Percentiles rank a stretch among this genome's conserved stretches.
Conservation (phyloP, 2,888 invertebrate species). For the Epiblema foenella region DNA sequence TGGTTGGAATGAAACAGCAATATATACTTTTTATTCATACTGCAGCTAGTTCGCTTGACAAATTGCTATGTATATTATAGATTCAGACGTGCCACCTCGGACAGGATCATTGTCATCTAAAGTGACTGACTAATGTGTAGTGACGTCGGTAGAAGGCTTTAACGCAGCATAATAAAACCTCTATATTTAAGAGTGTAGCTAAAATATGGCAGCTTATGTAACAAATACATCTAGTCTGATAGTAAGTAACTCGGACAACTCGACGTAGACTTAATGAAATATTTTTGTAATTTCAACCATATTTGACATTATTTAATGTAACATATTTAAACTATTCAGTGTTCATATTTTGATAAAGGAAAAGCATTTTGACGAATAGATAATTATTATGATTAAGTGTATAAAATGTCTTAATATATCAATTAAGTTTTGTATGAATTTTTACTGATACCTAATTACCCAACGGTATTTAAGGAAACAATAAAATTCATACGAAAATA, state of each 20-base stretch:
- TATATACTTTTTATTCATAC: too few relatives aligned
- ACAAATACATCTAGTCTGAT: constrained; percentile 53
- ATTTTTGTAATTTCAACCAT: constrained; percentile 49
- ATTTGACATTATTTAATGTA: constrained; percentile 43
- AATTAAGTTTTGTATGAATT: constrained; percentile 49
- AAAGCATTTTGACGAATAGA: constrained; percentile 50
- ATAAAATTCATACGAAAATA: constrained; percentile 44
- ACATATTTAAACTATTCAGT: constrained; percentile 52
- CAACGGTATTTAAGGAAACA: constrained; percentile 41
- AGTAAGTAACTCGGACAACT: constrained; percentile 40
- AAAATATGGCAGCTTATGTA: constrained; percentile 49
- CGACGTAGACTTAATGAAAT: constrained; percentile 43
- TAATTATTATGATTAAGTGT: constrained; percentile 46
- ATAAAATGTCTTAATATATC: constrained; percentile 46
- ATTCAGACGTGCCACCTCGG: too few relatives aligned
- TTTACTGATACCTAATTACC: constrained; percentile 39
- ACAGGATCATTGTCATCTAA: too few relatives aligned
- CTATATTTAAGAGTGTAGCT: constrained; percentile 37
- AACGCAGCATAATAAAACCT: too few relatives aligned
- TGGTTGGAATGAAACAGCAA: too few relatives aligned
- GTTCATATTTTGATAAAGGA: constrained; percentile 66
- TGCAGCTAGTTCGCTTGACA: too few relatives aligned
- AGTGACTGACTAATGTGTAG: too few relatives aligned
- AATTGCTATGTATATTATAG: too few relatives aligned
- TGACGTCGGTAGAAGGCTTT: too few relatives aligned